These are phyloP conservation scores for Bombus haemorrhoidalis DNA, from an alignment of 1,140 invertebrate species.

Conservation along the genomic window DNA sequence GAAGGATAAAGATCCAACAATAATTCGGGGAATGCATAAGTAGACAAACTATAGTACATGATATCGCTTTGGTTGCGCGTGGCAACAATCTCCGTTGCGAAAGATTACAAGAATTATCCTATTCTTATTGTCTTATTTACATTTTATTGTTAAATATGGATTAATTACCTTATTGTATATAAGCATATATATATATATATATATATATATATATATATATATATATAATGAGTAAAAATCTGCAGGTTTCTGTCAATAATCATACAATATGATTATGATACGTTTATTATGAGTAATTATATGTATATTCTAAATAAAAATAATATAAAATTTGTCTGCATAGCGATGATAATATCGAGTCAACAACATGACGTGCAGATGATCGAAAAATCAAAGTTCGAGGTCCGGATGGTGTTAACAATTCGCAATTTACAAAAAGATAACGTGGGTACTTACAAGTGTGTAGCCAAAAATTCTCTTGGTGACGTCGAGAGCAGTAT, in stretches of 20 bases:
- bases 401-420: conserved; percentile 91
- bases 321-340: conserved; percentile 10
- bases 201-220: too few relatives aligned
- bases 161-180: too few relatives aligned
- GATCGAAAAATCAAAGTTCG: conserved; percentile 88
- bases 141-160: not conserved
- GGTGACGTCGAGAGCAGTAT: conserved; percentile 95
- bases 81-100: not conserved
- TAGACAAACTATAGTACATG: too few relatives aligned
- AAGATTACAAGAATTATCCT: not conserved
- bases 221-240: too few relatives aligned
- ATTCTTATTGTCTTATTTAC: not conserved
- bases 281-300: not conserved
- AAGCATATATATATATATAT: not conserved
- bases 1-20: too few relatives aligned
- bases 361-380: conserved; percentile 92
- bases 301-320: not conserved
- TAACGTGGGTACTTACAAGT: conserved; percentile 93
- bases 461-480: conserved; percentile 95
- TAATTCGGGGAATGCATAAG: too few relatives aligned
- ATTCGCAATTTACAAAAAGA: conserved; percentile 90
- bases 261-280: too few relatives aligned
- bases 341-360: conserved; percentile 92
- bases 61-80: too few relatives aligned
- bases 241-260: too few relatives aligned